A percentile compares a stretch with the other conserved stretches of the same genome.
These are phyloP conservation scores for Drosophila triauraria DNA, from an alignment of 1,140 invertebrate genomes.

Conservation along the genomic window DNA sequence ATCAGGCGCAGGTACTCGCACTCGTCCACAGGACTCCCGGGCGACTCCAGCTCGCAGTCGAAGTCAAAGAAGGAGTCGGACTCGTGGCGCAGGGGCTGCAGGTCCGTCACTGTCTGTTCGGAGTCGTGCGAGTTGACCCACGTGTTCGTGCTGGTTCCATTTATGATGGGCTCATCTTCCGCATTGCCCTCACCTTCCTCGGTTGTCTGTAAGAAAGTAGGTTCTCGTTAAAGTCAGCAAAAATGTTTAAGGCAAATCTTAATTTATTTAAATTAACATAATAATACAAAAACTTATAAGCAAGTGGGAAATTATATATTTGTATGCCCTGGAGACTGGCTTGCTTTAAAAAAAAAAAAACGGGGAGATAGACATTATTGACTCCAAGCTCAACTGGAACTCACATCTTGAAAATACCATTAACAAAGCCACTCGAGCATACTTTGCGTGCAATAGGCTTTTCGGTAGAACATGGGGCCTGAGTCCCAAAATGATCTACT, in stretches of 20 bases:
- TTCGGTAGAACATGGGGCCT: too few species aligned
- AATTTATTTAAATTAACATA: not conserved
- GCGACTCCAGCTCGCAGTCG: conserved; percentile 88
- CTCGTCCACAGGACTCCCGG: conserved; percentile 89
- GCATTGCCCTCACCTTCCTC: conserved; percentile 63
- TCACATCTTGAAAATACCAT: too few species aligned
- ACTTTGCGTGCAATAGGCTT: too few species aligned
- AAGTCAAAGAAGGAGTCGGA: conserved; percentile 87
- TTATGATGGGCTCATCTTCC: conserved; percentile 82
- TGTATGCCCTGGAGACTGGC: too few species aligned
- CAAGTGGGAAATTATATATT: not conserved
- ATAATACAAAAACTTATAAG: too few species aligned
- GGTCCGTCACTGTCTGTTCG: conserved; percentile 80
- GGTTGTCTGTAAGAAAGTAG: conserved; percentile 52
- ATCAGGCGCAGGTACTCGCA: conserved; percentile 85
- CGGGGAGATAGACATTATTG: too few species aligned
- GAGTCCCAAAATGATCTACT: too few species aligned
- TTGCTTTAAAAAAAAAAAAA: not conserved
- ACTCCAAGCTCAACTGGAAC: too few species aligned
- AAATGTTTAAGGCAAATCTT: not conserved
- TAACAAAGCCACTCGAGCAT: too few species aligned
- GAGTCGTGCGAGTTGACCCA: conserved; percentile 74
- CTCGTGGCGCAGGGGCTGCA: conserved; percentile 85
- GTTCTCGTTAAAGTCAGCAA: not conserved
- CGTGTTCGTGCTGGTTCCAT: conserved; percentile 73